These are phyloP conservation scores for Corvus cornix DNA, from an alignment of 2,113 vertebrate genomes.

Conservation along the genomic window DNA sequence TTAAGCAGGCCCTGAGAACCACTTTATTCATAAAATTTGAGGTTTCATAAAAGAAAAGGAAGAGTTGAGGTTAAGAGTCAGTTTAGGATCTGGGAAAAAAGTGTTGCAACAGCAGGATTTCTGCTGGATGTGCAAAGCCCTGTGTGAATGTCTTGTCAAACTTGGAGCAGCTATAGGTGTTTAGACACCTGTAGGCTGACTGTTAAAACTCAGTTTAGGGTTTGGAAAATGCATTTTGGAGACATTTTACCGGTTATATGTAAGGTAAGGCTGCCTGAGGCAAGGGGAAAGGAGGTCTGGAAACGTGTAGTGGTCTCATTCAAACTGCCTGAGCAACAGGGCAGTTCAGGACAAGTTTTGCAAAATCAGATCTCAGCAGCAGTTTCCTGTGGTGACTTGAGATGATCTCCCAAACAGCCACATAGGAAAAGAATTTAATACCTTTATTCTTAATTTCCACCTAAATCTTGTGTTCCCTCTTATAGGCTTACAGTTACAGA, in stretches of 20 bases:
- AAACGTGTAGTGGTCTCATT: background rate
- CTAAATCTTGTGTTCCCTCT: background rate
- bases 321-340: background rate
- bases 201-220: background rate
- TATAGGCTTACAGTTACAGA: fast-evolving
- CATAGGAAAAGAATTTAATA: background rate
- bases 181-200: background rate
- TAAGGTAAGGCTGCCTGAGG: background rate
- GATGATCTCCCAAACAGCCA: background rate
- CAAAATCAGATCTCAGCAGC: background rate
- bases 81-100: background rate
- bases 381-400: background rate
- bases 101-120: background rate
- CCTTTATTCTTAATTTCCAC: background rate
- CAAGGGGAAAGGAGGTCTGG: background rate
- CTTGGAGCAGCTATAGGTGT: background rate
- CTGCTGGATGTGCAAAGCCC: background rate
- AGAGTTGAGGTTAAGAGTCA: background rate
- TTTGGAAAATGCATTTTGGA: background rate
- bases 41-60: background rate
- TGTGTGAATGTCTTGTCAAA: background rate
- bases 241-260: background rate
- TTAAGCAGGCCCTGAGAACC: background rate
- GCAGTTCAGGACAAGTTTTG: background rate
- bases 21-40: background rate